Evolutionary conservation across 2,113 vertebrate species (phyloP).

Genomic region (Pimephales promelas): DNA sequence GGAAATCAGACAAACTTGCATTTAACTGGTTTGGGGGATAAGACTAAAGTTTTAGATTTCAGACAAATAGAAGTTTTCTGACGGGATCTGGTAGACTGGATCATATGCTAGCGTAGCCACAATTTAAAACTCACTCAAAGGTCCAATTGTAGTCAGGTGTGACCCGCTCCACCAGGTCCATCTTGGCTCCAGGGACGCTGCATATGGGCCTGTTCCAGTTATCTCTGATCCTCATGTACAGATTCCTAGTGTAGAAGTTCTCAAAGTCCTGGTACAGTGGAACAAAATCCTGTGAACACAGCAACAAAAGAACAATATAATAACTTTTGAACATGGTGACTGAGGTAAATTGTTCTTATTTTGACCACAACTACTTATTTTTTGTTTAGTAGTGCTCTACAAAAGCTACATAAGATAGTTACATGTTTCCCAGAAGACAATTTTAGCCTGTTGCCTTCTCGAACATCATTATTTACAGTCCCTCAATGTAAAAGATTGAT

Average conservation of each 20-base stretch:
- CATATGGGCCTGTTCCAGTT: conserved; percentile 96
- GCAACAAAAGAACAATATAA: not conserved
- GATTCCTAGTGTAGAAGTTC: conserved; percentile 95
- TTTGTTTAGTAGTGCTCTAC: too few species aligned
- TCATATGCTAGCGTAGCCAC: not conserved
- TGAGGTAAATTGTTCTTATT: too few species aligned
- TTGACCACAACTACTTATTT: too few species aligned
- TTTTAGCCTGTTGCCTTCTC: too few species aligned
- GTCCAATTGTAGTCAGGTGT: conserved; percentile 95
- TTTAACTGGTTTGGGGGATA: too few species aligned
- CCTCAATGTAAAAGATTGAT: too few species aligned
- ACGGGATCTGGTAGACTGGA: not conserved
- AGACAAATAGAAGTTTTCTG: not conserved
- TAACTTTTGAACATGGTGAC: too few species aligned
- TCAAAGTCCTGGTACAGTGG: conserved; percentile 97
- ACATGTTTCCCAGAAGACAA: too few species aligned
- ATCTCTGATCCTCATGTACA: conserved; percentile 96
- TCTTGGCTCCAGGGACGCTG: conserved; percentile 89
- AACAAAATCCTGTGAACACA: conserved; percentile 87
- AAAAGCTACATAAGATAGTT: too few species aligned
- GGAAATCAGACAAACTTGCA: too few species aligned
- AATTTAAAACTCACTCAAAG: conserved; percentile 82
- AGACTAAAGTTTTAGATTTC: not conserved
- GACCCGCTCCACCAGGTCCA: conserved; percentile 88
- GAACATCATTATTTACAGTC: too few species aligned